These are phyloP conservation scores for Drosophila macrospina DNA, from an alignment of 2,888 invertebrate genomes.

Conservation along the genomic window DNA sequence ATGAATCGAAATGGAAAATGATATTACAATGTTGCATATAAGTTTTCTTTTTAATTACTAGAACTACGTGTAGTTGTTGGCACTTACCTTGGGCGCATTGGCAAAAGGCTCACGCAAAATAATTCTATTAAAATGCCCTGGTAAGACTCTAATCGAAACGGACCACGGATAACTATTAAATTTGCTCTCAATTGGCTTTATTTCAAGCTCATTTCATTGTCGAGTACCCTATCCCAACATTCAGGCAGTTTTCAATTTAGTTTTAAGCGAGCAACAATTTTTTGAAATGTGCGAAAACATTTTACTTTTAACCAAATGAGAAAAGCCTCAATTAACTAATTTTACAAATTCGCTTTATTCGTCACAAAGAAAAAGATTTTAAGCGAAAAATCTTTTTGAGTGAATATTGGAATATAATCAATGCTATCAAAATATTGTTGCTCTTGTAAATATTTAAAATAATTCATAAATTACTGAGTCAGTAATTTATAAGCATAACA, in stretches of 20 bases:
- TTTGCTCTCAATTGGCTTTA: constrained; percentile 54
- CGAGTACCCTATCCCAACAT: constrained; percentile 98
- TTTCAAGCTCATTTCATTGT: constrained; percentile 84
- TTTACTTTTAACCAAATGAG: neutral
- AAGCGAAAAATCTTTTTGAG: constrained; percentile 85
- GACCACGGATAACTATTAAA: constrained; percentile 53
- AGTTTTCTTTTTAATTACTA: constrained; percentile 32
- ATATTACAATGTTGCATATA: constrained; percentile 35
- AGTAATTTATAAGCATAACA: constrained; percentile 23
- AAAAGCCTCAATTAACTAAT: neutral
- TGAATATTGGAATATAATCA: constrained; percentile 51
- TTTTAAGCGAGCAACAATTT: constrained; percentile 81
- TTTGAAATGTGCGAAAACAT: constrained; percentile 52
- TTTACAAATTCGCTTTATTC: constrained; percentile 19
- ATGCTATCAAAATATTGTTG: constrained; percentile 83
- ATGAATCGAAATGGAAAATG: constrained; percentile 53
- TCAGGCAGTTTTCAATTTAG: constrained; percentile 90
- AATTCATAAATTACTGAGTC: constrained; percentile 16
- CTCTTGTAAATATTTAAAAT: constrained; percentile 50
- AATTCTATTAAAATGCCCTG: constrained; percentile 16
- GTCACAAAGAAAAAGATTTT: constrained; percentile 84
- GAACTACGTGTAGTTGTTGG: constrained; percentile 32
- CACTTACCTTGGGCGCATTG: constrained; percentile 78
- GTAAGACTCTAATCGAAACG: constrained; percentile 38
- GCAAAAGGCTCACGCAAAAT: constrained; percentile 34